A percentile compares a stretch with the other conserved stretches of the same genome.
Evolutionary conservation across 2,797 vertebrate genomes (phyloP).

Genomic region (Sternotherus odoratus): DNA sequence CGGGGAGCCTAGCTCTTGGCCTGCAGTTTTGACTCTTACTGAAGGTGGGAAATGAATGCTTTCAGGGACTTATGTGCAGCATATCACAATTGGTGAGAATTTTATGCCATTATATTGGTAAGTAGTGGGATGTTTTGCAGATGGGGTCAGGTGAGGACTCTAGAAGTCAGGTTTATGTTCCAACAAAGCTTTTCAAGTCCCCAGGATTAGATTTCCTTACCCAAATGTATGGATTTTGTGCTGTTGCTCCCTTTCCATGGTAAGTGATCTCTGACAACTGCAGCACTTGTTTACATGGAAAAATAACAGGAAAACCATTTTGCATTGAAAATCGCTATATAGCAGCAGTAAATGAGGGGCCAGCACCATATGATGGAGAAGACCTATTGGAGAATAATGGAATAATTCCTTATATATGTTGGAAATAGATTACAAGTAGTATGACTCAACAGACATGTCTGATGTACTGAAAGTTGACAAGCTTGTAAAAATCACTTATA

Average conservation of each 20-base stretch:
- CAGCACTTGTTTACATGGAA: background rate
- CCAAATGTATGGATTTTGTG: background rate
- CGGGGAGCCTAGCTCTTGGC: background rate
- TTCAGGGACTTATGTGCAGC: background rate
- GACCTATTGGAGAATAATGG: background rate
- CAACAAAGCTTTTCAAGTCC: rapidly evolving
- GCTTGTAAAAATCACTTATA: background rate
- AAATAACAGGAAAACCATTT: background rate
- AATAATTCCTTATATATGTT: background rate
- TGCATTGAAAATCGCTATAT: background rate
- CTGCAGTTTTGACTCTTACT: background rate
- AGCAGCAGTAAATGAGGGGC: background rate
- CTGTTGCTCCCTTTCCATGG: background rate
- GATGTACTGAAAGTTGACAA: background rate
- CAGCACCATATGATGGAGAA: background rate
- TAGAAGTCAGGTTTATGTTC: background rate
- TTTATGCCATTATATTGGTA: background rate
- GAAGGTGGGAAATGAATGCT: background rate
- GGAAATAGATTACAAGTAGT: background rate
- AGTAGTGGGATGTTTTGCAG: background rate
- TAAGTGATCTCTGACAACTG: background rate
- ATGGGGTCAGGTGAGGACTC: background rate
- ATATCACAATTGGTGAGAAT: background rate
- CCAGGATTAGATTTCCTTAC: background rate
- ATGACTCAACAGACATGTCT: background rate